Percentiles rank a stretch among this genome's conserved stretches.
Conservation (phyloP, 2,888 invertebrate genomes). For the Hypomecis atomaria region DNA sequence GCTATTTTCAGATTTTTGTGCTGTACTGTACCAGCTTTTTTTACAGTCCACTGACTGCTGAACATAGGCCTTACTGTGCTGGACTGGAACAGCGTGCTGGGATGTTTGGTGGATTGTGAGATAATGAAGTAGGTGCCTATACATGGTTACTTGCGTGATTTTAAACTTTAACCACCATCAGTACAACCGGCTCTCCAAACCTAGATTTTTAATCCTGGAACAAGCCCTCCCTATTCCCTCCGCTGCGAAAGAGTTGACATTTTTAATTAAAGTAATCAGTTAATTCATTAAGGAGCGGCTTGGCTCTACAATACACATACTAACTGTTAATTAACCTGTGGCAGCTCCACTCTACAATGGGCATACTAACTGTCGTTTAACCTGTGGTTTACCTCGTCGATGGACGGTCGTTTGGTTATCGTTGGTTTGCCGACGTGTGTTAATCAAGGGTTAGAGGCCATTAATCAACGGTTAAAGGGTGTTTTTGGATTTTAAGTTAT, state of each 20-base stretch:
- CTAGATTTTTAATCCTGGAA: constrained; percentile 73
- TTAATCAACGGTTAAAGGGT: constrained; percentile 21
- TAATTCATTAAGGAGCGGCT: constrained; percentile 74
- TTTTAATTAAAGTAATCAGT: constrained; percentile 83
- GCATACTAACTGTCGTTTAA: neutral
- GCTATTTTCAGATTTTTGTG: no score
- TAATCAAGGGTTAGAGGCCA: constrained; percentile 34
- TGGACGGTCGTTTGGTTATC: constrained; percentile 47
- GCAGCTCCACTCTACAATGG: constrained; percentile 46
- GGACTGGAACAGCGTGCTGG: no score
- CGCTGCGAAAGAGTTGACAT: constrained; percentile 76
- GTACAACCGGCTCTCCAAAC: constrained; percentile 50
- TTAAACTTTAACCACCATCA: constrained; percentile 7
- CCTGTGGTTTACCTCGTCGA: constrained; percentile 18
- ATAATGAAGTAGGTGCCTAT: no score
- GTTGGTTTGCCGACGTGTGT: constrained; percentile 29
- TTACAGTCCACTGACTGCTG: no score
- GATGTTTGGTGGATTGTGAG: no score
- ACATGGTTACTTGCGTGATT: neutral
- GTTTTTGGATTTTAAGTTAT: constrained; percentile 12
- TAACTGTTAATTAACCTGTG: constrained; percentile 1
- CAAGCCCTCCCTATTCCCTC: constrained; percentile 67
- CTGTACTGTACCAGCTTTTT: no score
- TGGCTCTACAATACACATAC: constrained; percentile 42
- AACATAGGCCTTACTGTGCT: no score